Evolutionary conservation across 2,797 vertebrate species (phyloP).

Genomic region (Hyperoplus lanceolatus): DNA sequence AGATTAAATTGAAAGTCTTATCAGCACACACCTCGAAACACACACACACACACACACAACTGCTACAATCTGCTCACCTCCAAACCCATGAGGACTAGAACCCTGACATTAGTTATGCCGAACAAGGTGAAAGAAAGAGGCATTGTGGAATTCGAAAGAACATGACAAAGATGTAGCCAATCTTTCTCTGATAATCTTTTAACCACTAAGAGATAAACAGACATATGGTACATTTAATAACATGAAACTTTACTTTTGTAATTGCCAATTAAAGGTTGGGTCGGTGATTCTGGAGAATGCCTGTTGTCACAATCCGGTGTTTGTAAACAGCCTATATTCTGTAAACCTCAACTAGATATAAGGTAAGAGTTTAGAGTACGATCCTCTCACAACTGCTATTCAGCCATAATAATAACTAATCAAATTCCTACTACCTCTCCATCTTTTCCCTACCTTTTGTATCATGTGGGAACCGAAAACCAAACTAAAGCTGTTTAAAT

Average conservation of each 20-base stretch:
- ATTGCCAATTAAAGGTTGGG: background rate
- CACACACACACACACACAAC: background rate
- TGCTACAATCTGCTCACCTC: conserved; percentile 21
- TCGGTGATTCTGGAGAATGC: too few relatives aligned
- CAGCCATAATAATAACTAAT: background rate
- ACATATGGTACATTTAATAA: background rate
- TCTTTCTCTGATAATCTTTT: background rate
- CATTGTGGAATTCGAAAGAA: too few relatives aligned
- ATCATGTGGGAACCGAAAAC: background rate
- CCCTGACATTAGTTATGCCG: too few relatives aligned
- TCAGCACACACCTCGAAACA: conserved; percentile 40
- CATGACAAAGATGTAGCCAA: too few relatives aligned
- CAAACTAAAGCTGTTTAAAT: background rate
- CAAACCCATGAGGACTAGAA: background rate
- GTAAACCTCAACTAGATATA: too few relatives aligned
- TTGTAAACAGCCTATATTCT: too few relatives aligned
- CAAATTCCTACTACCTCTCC: background rate
- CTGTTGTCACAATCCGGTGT: too few relatives aligned
- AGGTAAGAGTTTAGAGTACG: background rate
- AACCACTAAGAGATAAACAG: background rate
- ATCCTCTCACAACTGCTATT: background rate
- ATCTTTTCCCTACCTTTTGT: background rate
- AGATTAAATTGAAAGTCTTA: conserved; percentile 58
- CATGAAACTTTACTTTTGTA: background rate
- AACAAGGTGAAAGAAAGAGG: too few relatives aligned